Conservation (phyloP, 2,113 vertebrate species). For the Seriola quinqueradiata region DNA sequence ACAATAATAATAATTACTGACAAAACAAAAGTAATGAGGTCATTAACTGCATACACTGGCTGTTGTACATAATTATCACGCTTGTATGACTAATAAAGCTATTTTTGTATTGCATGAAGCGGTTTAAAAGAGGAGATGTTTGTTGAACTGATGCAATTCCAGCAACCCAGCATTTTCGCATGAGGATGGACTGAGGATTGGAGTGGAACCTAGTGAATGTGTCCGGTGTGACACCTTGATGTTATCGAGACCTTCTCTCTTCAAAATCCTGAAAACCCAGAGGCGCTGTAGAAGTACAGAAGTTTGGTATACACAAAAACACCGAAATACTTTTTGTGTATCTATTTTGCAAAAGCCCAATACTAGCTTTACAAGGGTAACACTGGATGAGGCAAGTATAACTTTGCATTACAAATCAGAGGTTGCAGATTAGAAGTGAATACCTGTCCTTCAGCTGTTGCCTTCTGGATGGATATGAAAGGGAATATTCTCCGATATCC, state of each 20-base stretch:
- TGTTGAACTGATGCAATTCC: not conserved
- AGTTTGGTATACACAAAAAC: not conserved
- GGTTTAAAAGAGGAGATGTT: not conserved
- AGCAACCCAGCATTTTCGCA: not conserved
- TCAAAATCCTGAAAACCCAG: not conserved
- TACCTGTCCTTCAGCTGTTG: slow-evolving; percentile 33
- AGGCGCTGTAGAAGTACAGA: not conserved
- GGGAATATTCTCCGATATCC: not conserved
- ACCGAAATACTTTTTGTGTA: not conserved
- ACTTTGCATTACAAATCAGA: not conserved
- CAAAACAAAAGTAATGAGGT: slow-evolving; percentile 1
- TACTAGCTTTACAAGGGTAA: not conserved
- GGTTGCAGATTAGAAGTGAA: slow-evolving; percentile 9
- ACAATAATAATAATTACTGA: not conserved
- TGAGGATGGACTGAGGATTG: not conserved
- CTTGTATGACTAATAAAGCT: not conserved
- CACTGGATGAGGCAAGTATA: slow-evolving; percentile 4
- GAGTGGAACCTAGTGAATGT: not conserved
- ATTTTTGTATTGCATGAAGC: not conserved
- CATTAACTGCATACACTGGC: slow-evolving; percentile 2
- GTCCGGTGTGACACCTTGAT: not conserved
- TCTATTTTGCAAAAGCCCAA: not conserved
- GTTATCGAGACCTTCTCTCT: not conserved
- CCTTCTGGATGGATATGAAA: slow-evolving; percentile 17
- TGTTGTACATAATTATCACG: slow-evolving; percentile 9